phyloP scores from a whole-genome alignment of 2,888 invertebrate species.

The Drosophila neutralis region DNA sequence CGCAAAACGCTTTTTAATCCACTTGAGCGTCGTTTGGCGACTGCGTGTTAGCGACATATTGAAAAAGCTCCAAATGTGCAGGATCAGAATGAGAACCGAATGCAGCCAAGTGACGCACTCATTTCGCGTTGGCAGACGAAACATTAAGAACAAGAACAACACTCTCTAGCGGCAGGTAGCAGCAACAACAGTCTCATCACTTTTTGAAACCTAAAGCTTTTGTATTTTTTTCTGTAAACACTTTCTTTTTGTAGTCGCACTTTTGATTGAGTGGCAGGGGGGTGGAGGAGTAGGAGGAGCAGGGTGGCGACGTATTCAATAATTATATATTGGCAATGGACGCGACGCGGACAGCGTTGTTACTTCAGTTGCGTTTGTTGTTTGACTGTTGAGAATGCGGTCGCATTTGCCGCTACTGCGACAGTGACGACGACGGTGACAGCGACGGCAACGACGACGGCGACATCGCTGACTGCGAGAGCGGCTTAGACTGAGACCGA shows the following conservation, averaged over 20 bases:
- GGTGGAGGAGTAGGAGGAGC: background rate
- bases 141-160: constrained; percentile 55
- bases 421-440: constrained; percentile 12
- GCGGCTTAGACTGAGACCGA: constrained; percentile 49
- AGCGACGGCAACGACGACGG: constrained; percentile 20
- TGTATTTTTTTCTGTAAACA: constrained; percentile 26
- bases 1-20: constrained; percentile 80
- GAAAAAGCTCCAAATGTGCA: constrained; percentile 69
- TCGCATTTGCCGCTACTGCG: constrained; percentile 54
- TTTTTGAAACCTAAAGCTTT: constrained; percentile 29
- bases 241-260: constrained; percentile 37
- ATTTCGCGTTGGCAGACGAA: constrained; percentile 56
- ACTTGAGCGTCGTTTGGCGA: constrained; percentile 78
- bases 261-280: constrained; percentile 5
- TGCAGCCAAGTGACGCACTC: constrained; percentile 77
- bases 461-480: constrained; percentile 47
- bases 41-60: constrained; percentile 80
- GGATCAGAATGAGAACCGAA: constrained; percentile 76
- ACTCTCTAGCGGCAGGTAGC: constrained; percentile 19
- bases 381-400: constrained; percentile 73
- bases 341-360: constrained; percentile 63
- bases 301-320: constrained; percentile 18
- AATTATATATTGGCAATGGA: constrained; percentile 28
- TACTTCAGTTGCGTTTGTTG: constrained; percentile 77
- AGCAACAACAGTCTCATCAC: constrained; percentile 58